A percentile compares a stretch with the other conserved stretches of the same genome.
These are phyloP conservation scores for Pemphredon lugubris DNA, from an alignment of 2,888 invertebrate genomes.

Conservation along the genomic window DNA sequence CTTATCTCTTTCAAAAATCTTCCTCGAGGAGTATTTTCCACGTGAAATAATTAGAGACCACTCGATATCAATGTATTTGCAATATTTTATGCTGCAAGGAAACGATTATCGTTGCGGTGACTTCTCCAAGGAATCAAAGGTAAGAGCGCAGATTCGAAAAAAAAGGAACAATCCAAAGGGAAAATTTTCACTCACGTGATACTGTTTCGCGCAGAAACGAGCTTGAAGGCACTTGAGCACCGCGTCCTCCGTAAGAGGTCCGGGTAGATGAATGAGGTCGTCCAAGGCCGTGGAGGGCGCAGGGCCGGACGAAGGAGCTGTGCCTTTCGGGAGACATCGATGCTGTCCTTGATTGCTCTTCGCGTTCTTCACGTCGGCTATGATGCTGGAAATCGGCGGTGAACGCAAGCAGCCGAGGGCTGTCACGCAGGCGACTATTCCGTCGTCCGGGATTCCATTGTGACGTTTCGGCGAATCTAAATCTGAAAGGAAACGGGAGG, in stretches of 20 bases:
- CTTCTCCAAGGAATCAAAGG: too few species aligned
- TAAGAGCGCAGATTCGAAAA: too few species aligned
- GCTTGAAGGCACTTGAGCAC: constrained; percentile 95
- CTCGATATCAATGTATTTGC: too few species aligned
- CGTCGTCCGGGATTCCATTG: constrained; percentile 74
- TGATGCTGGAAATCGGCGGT: constrained; percentile 76
- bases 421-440: constrained; percentile 79
- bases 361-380: constrained; percentile 76
- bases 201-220: constrained; percentile 92
- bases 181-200: constrained; percentile 93
- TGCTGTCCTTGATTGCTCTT: constrained; percentile 73
- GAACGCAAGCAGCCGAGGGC: constrained; percentile 75
- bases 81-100: too few species aligned
- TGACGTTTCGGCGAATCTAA: constrained; percentile 75
- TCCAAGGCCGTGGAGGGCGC: constrained; percentile 85
- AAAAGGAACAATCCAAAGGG: too few species aligned
- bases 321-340: constrained; percentile 71
- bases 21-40: too few species aligned
- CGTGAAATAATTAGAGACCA: too few species aligned
- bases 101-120: too few species aligned
- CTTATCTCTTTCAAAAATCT: too few species aligned
- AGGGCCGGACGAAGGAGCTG: constrained; percentile 65
- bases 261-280: constrained; percentile 95
- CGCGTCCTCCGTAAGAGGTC: constrained; percentile 96
- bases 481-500: constrained; percentile 61